Evolutionary conservation across 2,797 vertebrate genomes (phyloP).

Genomic region (Tachyglossus aculeatus): DNA sequence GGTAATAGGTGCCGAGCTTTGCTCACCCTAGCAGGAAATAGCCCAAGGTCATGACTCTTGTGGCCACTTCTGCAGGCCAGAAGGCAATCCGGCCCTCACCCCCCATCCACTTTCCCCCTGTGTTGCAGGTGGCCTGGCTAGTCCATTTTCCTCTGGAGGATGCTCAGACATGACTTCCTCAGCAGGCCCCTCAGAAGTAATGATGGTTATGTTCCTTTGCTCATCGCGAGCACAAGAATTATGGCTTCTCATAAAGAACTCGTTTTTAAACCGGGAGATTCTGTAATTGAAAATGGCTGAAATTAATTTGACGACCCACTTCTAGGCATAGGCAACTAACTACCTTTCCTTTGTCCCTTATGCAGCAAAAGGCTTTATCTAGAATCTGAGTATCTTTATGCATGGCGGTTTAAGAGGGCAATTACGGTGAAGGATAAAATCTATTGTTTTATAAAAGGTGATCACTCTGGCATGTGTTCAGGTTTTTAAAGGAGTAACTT

Average conservation of each 20-base stretch:
- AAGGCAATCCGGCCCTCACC: no score
- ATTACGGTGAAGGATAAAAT: slow-evolving; percentile 48
- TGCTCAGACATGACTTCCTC: slow-evolving; percentile 42
- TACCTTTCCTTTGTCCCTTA: slow-evolving; percentile 65
- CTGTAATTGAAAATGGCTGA: slow-evolving; percentile 71
- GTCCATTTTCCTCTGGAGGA: slow-evolving; percentile 42
- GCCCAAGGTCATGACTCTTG: no score
- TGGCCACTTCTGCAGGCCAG: no score
- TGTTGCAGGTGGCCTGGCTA: no score
- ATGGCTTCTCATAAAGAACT: slow-evolving; percentile 65
- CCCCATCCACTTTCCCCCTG: no score
- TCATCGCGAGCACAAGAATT: slow-evolving; percentile 60
- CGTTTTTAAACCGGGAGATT: slow-evolving; percentile 66
- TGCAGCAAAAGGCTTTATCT: slow-evolving; percentile 58
- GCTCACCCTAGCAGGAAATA: no score
- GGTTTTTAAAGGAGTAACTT: no score
- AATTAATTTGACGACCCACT: slow-evolving; percentile 69
- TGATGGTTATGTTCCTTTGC: slow-evolving; percentile 65
- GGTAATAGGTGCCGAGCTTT: no score
- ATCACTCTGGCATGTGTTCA: slow-evolving; percentile 22
- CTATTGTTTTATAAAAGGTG: slow-evolving; percentile 38
- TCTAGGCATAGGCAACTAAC: slow-evolving; percentile 55
- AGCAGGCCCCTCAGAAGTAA: slow-evolving; percentile 56
- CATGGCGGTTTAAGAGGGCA: slow-evolving; percentile 48
- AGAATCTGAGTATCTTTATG: slow-evolving; percentile 49